Percentiles rank a stretch among this genome's conserved stretches.
Conservation (phyloP, 1,140 invertebrate species). For the Drosophila carrolli region DNA sequence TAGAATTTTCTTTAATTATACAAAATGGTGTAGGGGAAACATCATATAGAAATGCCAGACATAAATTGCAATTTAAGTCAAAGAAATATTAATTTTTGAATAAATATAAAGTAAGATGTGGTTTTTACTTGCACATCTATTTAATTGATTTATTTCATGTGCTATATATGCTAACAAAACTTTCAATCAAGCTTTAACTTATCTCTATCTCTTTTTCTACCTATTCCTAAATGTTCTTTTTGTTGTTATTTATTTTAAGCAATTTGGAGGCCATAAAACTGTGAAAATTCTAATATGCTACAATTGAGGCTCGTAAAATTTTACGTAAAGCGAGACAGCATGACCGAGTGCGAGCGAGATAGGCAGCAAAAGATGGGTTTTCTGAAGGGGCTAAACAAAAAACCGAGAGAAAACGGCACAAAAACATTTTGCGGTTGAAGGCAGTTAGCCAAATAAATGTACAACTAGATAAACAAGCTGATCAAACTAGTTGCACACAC, state of each 20-base stretch:
- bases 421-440: constrained; percentile 74
- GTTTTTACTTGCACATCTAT: neutral
- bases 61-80: too few relatives aligned
- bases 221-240: constrained; percentile 5
- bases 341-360: constrained; percentile 15
- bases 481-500: constrained; percentile 56
- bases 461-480: constrained; percentile 74
- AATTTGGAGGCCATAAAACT: constrained; percentile 65
- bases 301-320: constrained; percentile 70
- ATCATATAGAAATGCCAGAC: too few relatives aligned
- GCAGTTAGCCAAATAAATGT: constrained; percentile 80
- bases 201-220: constrained; percentile 19
- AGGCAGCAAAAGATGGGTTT: constrained; percentile 8
- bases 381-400: constrained; percentile 5
- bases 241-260: constrained; percentile 45
- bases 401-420: constrained; percentile 23
- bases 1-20: too few relatives aligned
- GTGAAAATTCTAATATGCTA: constrained; percentile 60
- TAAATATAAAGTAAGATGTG: too few relatives aligned
- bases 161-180: neutral
- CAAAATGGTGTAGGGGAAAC: too few relatives aligned
- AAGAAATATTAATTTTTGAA: too few relatives aligned
- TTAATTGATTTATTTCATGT: neutral
- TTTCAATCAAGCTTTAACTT: neutral
- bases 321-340: constrained; percentile 38